These are phyloP conservation scores for Pachypsylla venusta DNA, from an alignment of 1,140 invertebrate genomes.

Conservation along the genomic window DNA sequence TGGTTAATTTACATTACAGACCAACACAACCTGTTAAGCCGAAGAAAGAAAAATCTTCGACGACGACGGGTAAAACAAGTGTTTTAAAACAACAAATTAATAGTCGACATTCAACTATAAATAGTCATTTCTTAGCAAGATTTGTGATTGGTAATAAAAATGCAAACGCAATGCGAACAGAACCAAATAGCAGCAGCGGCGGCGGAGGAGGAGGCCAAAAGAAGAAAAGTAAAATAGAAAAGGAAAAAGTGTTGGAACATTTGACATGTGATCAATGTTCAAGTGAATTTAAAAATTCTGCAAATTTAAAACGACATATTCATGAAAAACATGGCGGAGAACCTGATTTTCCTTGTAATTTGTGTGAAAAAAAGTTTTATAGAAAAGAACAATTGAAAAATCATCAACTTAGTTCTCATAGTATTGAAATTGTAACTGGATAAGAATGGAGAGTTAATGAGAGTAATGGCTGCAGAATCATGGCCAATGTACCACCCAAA, in stretches of 20 bases:
- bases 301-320: slow-evolving; percentile 1
- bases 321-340: slow-evolving; percentile 6
- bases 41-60: background rate
- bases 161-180: background rate
- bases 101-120: background rate
- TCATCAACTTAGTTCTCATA: background rate
- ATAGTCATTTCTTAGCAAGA: background rate
- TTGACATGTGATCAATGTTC: background rate
- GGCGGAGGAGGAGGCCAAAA: background rate
- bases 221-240: background rate
- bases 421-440: background rate
- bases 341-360: background rate
- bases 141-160: slow-evolving; percentile 1
- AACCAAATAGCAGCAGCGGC: background rate
- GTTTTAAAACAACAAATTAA: slow-evolving; percentile 7
- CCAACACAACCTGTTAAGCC: background rate
- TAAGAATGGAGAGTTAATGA: too few species aligned
- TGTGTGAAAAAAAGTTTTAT: background rate
- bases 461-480: too few species aligned
- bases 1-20: background rate
- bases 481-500: too few species aligned
- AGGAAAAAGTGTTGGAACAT: background rate
- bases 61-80: background rate
- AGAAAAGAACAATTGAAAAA: background rate
- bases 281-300: background rate